phyloP scores from a whole-genome alignment of 1,140 invertebrate genomes.

The Thaumetopoea pityocampa region DNA sequence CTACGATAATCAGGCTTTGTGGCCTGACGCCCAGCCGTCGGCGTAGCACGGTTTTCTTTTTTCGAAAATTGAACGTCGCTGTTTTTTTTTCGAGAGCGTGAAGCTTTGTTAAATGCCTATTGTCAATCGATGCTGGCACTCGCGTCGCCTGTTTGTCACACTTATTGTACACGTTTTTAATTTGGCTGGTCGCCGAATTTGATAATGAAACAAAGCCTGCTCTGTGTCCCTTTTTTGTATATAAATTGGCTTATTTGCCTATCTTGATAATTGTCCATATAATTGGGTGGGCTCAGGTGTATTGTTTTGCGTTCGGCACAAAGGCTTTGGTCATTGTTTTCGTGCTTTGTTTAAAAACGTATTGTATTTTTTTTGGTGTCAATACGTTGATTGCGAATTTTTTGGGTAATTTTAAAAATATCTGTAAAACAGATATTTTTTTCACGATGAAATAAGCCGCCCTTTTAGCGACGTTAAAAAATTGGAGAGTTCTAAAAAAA shows the following conservation, averaged over 20 bases:
- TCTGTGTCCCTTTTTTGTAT: conserved; percentile 36
- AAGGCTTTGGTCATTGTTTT: too few species aligned
- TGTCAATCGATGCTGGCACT: conserved; percentile 18
- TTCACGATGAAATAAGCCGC: too few species aligned
- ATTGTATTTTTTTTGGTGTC: too few species aligned
- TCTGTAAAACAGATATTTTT: too few species aligned
- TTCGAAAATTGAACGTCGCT: conserved; percentile 58
- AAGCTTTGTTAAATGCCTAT: conserved; percentile 22
- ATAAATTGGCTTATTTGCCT: conserved; percentile 43
- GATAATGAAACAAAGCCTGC: conserved; percentile 33
- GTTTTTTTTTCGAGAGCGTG: conserved; percentile 15
- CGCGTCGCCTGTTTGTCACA: conserved; percentile 31
- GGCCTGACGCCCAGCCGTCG: conserved; percentile 53
- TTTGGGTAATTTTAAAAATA: too few species aligned
- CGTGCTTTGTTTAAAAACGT: too few species aligned
- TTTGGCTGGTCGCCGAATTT: conserved; percentile 29
- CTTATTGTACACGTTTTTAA: conserved; percentile 50
- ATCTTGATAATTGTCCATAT: conserved; percentile 60
- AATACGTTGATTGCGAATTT: too few species aligned
- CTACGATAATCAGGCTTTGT: conserved; percentile 68
- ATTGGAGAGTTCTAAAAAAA: too few species aligned
- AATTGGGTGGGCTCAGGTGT: conserved; percentile 57
- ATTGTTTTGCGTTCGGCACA: conserved; percentile 31
- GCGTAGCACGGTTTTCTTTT: conserved; percentile 49
- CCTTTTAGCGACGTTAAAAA: too few species aligned